Evolutionary conservation across 2,888 invertebrate genomes (phyloP).

Genomic region (Tolmerus cingulatus): DNA sequence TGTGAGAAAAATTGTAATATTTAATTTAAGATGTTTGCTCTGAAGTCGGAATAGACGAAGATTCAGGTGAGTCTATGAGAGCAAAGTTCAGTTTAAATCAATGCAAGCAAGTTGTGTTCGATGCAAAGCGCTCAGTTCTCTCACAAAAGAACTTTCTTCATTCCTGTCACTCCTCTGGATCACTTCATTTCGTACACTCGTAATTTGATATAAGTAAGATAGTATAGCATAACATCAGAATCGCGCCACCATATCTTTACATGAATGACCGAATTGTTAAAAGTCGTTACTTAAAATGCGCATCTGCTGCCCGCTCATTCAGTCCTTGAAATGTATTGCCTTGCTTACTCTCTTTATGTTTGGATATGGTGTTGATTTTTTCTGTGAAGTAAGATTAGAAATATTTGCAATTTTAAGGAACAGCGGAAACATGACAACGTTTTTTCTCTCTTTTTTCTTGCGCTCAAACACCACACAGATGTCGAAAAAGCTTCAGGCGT

Average conservation of each 20-base stretch:
- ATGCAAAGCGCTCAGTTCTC: conserved; percentile 8
- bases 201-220: conserved; percentile 12
- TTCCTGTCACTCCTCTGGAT: conserved; percentile 14
- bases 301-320: neutral
- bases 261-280: neutral
- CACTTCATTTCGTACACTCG: conserved; percentile 11
- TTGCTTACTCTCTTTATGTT: conserved; percentile 3
- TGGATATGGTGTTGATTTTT: conserved; percentile 28
- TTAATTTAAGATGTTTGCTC: conserved; percentile 46
- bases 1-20: conserved; percentile 41
- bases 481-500: conserved; percentile 60
- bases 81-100: conserved; percentile 12
- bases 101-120: conserved; percentile 22
- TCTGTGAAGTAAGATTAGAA: neutral
- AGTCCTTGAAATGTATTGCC: neutral
- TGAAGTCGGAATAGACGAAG: conserved; percentile 45
- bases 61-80: conserved; percentile 48
- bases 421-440: neutral
- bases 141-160: neutral
- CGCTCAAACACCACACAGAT: conserved; percentile 55
- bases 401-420: conserved; percentile 1
- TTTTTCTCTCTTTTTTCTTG: conserved; percentile 25
- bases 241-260: conserved; percentile 27
- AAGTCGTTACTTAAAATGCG: neutral
- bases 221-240: neutral